These are phyloP conservation scores for Lacanobia wlatinum DNA, from an alignment of 2,888 invertebrate genomes.

Conservation along the genomic window DNA sequence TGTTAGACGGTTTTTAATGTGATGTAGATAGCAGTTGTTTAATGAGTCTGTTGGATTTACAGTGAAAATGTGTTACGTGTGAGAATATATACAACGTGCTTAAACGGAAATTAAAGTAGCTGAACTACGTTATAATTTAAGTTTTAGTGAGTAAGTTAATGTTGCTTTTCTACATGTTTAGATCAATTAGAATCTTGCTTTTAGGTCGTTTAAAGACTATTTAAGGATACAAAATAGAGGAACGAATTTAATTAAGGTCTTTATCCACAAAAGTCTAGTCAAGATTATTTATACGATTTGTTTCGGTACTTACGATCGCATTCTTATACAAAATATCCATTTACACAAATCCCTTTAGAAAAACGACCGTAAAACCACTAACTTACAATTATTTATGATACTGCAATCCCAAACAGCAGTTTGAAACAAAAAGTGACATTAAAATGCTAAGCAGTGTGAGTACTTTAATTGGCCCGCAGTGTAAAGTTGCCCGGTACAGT, in stretches of 20 bases:
- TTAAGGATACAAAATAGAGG: background rate
- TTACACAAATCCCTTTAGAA: background rate
- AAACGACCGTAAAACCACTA: constrained; percentile 11
- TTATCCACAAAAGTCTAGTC: background rate
- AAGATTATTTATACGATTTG: background rate
- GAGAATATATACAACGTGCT: constrained; percentile 15
- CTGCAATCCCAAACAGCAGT: constrained; percentile 38
- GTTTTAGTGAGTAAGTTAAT: constrained; percentile 9
- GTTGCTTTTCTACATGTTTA: background rate
- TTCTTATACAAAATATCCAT: background rate
- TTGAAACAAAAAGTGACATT: constrained; percentile 44
- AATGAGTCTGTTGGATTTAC: constrained; percentile 38
- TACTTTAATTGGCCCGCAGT: constrained; percentile 39
- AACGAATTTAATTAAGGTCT: too few species aligned
- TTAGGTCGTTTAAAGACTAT: background rate
- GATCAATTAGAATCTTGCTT: background rate
- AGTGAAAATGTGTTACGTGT: constrained; percentile 20
- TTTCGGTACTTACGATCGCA: background rate
- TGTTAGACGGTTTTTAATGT: constrained; percentile 44
- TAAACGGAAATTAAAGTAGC: constrained; percentile 43
- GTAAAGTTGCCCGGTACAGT: constrained; percentile 27
- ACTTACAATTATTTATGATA: constrained; percentile 25
- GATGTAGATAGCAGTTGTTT: constrained; percentile 51
- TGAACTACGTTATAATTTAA: constrained; percentile 5
- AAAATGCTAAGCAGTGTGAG: constrained; percentile 44